phyloP scores from a whole-genome alignment of 2,888 invertebrate genomes.

The Rhodophaea formosa region DNA sequence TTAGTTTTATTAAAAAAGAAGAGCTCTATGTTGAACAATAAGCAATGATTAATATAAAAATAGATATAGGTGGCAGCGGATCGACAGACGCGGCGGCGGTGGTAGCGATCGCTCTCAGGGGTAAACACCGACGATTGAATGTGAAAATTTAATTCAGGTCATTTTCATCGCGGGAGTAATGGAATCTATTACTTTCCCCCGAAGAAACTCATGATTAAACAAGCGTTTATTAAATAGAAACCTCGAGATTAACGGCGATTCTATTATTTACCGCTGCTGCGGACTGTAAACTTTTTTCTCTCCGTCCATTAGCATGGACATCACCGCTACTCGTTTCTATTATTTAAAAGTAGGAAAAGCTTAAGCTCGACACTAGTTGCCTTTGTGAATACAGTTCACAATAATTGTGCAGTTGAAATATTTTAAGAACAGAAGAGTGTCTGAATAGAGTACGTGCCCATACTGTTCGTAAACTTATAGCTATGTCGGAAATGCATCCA shows the following conservation, averaged over 20 bases:
- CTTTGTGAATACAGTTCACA: constrained; percentile 31
- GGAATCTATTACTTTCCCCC: constrained; percentile 69
- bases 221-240: constrained; percentile 44
- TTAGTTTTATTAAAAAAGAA: no score
- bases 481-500: constrained; percentile 34
- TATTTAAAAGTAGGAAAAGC: constrained; percentile 37
- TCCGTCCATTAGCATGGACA: background rate
- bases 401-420: constrained; percentile 32
- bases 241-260: constrained; percentile 30
- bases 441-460: constrained; percentile 22
- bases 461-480: constrained; percentile 20
- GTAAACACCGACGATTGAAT: constrained; percentile 75
- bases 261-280: background rate
- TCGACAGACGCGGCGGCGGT: constrained; percentile 37
- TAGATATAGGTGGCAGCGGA: constrained; percentile 31
- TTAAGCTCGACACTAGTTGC: constrained; percentile 34
- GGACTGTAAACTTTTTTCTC: background rate
- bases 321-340: constrained; percentile 30
- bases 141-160: constrained; percentile 77
- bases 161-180: constrained; percentile 64
- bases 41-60: constrained; percentile 3
- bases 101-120: constrained; percentile 64
- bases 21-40: no score
- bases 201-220: constrained; percentile 60
- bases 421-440: constrained; percentile 24